Base-by-base conservation (phyloP, 2,797 vertebrate species). In the Rhincodon typus region DNA sequence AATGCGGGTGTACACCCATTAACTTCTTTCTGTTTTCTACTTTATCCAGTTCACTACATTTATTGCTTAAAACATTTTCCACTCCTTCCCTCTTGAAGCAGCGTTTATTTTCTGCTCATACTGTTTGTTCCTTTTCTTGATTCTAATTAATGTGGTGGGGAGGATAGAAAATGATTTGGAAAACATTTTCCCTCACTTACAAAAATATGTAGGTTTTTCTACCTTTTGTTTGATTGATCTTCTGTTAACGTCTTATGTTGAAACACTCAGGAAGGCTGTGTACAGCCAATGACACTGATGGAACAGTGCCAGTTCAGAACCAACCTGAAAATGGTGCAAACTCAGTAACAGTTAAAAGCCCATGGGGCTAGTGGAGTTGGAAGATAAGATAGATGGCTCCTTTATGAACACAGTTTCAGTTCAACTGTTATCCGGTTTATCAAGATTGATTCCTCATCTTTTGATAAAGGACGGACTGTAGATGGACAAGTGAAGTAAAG, bases 141-240 rank as follows among this genome's bases (percentile, higher is more conserved):
- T 5, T n/a, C 86, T 66, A 88, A 53, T 15, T 79, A 4, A 23
- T n/a, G 13, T 3, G 13, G 74, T 77, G 74, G 74, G 74, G 74
- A 79, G n/a, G 12, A 79, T 34, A 93, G 57, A 38, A 93, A 67
- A 93, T 7, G 90, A 69, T 93, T 69, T 38, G 10, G 62, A 93
- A 66, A 25, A 69, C 90, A 67, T 93, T 93, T 46, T 34, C 38
- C 79, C 70, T 95, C 15, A 42, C 30, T 79, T 77, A 77, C 82
- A 57, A 95, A 77, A 95, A 77, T 95, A 86, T 30, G 57, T 38
- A 95, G 50, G 70, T 79, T 79, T 57, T 95, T 17, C 70, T n/a
- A 79, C 17, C 38, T 27, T 34, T 95, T 62, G 79, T 25, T 74
- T 53, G 50, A 74, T 95, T 57, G 7, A 10, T 34, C 57, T 67